phyloP scores from a whole-genome alignment of 2,888 invertebrate species.

The Lacanobia wlatinum region DNA sequence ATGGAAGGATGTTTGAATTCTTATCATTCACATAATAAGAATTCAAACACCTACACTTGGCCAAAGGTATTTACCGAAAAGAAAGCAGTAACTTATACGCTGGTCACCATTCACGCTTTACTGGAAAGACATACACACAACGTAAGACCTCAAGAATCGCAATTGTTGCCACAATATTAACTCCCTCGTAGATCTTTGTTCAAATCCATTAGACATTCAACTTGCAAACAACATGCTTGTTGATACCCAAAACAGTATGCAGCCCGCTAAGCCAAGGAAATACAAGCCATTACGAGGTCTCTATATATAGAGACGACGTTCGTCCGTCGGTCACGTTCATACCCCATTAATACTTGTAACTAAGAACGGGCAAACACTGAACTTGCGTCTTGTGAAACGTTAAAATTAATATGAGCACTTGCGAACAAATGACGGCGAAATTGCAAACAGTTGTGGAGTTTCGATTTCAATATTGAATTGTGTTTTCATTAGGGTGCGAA shows the following conservation, averaged over 20 bases:
- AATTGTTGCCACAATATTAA: conserved; percentile 5
- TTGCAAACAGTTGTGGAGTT: conserved; percentile 31
- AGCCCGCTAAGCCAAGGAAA: conserved; percentile 72
- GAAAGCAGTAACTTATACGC: background rate
- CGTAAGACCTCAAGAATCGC: background rate
- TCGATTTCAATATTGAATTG: conserved; percentile 34
- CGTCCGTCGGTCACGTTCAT: conserved; percentile 81
- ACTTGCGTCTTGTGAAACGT: conserved; percentile 57
- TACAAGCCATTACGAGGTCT: conserved; percentile 78
- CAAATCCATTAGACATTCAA: conserved; percentile 45
- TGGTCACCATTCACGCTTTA: background rate
- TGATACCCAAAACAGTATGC: conserved; percentile 54
- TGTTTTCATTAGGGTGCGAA: conserved; percentile 1
- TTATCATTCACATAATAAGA: too few relatives aligned
- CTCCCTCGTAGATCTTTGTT: conserved; percentile 20
- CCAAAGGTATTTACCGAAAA: background rate
- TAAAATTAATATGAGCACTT: conserved; percentile 51
- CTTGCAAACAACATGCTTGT: conserved; percentile 51
- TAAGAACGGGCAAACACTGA: conserved; percentile 70
- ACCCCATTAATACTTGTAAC: conserved; percentile 82
- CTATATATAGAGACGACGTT: conserved; percentile 78
- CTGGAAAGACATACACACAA: background rate
- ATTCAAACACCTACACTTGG: too few relatives aligned
- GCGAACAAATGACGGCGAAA: conserved; percentile 22
- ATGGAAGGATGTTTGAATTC: too few relatives aligned